Conservation (phyloP, 2,113 vertebrate species). For the Channa argus region DNA sequence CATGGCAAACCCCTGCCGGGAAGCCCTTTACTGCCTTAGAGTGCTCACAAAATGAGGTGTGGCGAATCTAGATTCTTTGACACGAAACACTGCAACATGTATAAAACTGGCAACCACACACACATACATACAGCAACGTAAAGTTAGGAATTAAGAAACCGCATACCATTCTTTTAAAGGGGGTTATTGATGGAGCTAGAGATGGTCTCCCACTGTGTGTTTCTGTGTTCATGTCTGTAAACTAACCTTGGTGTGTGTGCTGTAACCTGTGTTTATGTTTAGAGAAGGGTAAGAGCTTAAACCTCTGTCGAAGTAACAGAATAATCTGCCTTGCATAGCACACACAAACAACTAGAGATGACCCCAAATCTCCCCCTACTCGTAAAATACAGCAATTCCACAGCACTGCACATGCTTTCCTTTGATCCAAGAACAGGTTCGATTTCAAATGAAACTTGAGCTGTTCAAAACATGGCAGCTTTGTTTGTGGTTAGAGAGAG, state of each 20-base stretch:
- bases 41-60: slow-evolving; percentile 16
- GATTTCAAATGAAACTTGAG: slow-evolving; percentile 25
- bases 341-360: slow-evolving; percentile 38
- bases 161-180: slow-evolving; percentile 62
- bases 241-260: slow-evolving; percentile 28
- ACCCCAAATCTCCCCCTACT: slow-evolving; percentile 2
- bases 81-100: slow-evolving; percentile 18
- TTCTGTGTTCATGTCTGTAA: slow-evolving; percentile 1
- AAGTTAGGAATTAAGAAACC: slow-evolving; percentile 19
- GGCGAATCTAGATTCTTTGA: slow-evolving; percentile 30
- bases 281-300: slow-evolving; percentile 19
- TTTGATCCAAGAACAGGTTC: slow-evolving; percentile 26
- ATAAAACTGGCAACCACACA: not conserved
- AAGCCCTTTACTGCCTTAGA: slow-evolving; percentile 36
- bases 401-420: not conserved
- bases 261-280: slow-evolving; percentile 46
- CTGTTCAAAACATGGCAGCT: not conserved
- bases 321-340: slow-evolving; percentile 47
- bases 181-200: slow-evolving; percentile 63
- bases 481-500: slow-evolving; percentile 9
- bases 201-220: slow-evolving; percentile 49
- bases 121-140: too few species aligned
- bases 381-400: not conserved
- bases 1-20: not conserved
- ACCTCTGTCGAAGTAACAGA: slow-evolving; percentile 21